Evolutionary conservation across 2,113 vertebrate species (phyloP).

Genomic region (Axis porcinus): DNA sequence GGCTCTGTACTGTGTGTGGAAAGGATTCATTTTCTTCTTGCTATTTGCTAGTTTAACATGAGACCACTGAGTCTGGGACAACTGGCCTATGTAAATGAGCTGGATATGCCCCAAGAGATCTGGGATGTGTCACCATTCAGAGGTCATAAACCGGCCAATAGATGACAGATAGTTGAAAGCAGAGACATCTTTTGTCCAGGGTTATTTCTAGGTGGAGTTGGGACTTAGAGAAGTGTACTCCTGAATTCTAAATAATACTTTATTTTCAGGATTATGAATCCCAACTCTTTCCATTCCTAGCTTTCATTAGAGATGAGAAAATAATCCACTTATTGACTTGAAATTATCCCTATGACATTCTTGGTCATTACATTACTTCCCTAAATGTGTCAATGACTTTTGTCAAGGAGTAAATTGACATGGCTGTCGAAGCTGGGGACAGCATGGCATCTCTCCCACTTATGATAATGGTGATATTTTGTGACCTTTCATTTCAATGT

Average conservation of each 20-base stretch:
- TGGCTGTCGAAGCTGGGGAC: background rate
- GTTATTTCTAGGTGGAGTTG: background rate
- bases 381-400: background rate
- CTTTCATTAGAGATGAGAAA: background rate
- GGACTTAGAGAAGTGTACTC: background rate
- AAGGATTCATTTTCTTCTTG: constrained; percentile 14
- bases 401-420: background rate
- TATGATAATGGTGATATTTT: background rate
- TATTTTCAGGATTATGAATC: background rate
- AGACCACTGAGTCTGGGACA: background rate
- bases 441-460: background rate
- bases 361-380: background rate
- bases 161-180: background rate
- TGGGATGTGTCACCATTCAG: background rate
- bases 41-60: background rate
- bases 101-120: background rate
- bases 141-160: background rate
- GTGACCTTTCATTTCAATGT: background rate
- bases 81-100: background rate
- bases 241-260: background rate
- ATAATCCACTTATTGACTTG: background rate
- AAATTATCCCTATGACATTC: background rate
- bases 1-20: constrained; percentile 54
- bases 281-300: background rate
- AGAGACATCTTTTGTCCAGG: background rate